phyloP scores from a whole-genome alignment of 2,113 vertebrate species.

The Coreoperca whiteheadi region DNA sequence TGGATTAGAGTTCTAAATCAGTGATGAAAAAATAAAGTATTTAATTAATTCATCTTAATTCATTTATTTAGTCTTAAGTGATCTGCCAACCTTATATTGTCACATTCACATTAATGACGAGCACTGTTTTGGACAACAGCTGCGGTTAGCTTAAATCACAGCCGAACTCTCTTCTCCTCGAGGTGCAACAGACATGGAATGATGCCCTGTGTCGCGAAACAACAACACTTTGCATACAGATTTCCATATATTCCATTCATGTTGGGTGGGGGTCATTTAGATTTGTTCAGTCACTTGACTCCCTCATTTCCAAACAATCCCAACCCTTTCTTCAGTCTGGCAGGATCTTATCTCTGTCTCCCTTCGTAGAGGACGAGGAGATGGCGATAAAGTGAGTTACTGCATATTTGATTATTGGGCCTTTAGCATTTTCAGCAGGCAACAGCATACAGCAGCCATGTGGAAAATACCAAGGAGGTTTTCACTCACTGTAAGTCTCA shows the following conservation, averaged over 20 bases:
- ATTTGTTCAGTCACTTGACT: conserved; percentile 78
- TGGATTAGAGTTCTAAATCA: not conserved
- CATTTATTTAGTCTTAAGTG: too few species aligned
- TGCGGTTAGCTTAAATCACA: conserved; percentile 60
- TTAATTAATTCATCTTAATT: too few species aligned
- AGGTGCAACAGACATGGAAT: conserved; percentile 48
- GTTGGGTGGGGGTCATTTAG: conserved; percentile 70
- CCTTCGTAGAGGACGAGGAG: conserved; percentile 71
- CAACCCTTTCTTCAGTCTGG: conserved; percentile 73
- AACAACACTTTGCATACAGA: conserved; percentile 84
- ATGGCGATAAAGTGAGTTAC: conserved; percentile 89
- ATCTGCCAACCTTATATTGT: not conserved
- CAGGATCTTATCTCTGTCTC: conserved; percentile 72
- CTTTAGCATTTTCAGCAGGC: conserved; percentile 71
- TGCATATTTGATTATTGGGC: conserved; percentile 72
- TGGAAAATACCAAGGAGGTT: conserved; percentile 75
- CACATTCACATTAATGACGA: not conserved
- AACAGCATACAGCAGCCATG: conserved; percentile 73
- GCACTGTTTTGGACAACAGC: conserved; percentile 9
- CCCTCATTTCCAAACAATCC: conserved; percentile 74
- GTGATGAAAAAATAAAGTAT: not conserved
- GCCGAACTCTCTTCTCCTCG: conserved; percentile 41
- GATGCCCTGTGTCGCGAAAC: conserved; percentile 62
- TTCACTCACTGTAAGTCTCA: conserved; percentile 75
- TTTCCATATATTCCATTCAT: conserved; percentile 86